These are phyloP conservation scores for Eulimnadia texana DNA, from an alignment of 1,140 invertebrate species.

Conservation along the genomic window DNA sequence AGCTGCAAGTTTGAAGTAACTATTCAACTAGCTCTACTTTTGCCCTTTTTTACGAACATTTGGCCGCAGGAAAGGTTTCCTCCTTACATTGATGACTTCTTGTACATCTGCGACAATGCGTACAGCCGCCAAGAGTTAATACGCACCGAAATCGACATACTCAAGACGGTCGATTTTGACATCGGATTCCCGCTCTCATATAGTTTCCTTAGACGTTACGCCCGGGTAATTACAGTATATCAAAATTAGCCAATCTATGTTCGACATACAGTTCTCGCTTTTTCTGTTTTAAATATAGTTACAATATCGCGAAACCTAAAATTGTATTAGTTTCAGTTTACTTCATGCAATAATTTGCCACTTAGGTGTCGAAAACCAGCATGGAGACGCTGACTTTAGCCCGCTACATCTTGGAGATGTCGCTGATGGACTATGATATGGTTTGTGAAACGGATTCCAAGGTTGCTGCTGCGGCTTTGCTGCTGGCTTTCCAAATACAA, in stretches of 20 bases:
- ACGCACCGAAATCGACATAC: slow-evolving; percentile 75
- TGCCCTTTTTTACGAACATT: slow-evolving; percentile 16
- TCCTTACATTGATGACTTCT: slow-evolving; percentile 83
- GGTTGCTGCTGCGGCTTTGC: slow-evolving; percentile 70
- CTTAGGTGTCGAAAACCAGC: slow-evolving; percentile 66
- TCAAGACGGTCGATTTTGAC: slow-evolving; percentile 73
- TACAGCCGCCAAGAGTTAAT: slow-evolving; percentile 70
- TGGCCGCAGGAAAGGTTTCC: slow-evolving; percentile 80
- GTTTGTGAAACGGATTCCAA: slow-evolving; percentile 69
- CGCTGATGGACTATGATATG: slow-evolving; percentile 79
- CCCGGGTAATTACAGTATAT: slow-evolving; percentile 46
- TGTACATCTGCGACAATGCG: slow-evolving; percentile 91
- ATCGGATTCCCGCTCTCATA: slow-evolving; percentile 90
- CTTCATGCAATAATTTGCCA: slow-evolving; percentile 6
- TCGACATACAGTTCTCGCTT: no score
- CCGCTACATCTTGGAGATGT: slow-evolving; percentile 82
- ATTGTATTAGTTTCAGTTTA: slow-evolving; percentile 21
- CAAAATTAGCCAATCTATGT: slow-evolving; percentile 1
- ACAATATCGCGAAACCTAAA: no score
- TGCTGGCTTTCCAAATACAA: slow-evolving; percentile 75
- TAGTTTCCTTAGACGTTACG: slow-evolving; percentile 85
- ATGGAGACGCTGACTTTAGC: slow-evolving; percentile 87
- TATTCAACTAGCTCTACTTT: background rate
- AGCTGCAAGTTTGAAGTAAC: slow-evolving; percentile 91
- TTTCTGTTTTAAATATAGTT: no score